Evolutionary conservation across 2,797 vertebrate species (phyloP), one percentile per base, ranked within the genome.

Genomic region (Gobionotothen gibberifrons): DNA sequence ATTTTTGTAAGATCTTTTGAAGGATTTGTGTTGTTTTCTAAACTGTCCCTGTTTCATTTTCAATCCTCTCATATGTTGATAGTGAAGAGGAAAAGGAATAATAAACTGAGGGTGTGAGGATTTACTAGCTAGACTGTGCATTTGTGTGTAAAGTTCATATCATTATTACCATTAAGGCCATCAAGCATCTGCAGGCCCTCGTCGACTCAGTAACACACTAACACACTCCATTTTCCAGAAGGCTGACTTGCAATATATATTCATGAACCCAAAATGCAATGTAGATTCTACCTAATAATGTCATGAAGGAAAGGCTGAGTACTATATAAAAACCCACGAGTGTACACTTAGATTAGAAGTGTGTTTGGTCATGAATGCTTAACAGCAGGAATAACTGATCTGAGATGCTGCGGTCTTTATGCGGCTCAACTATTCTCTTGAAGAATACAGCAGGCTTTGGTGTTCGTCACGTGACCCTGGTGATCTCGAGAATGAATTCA

Each of bases 181-280:
- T 56, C 40, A 79, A 72, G 66, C 67, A 69, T 89, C 80, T 63
- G 75, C 39, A 56, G 76, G 63, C 69, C 43, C 56, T 74, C 73
- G 78, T 69, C 87, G 69, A 89, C 74, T 81, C 47, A 80, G 48
- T 76, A 79, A 77, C 66, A 84, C 67, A 79, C 70, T 76, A 85
- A 69, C 85, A 74, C 78, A 74, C 70, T 82, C 71, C 57, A 82
- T 90, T 90, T 92, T 90, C 85, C 80, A 72, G 79, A 17, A 85
- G 68, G 72, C 78, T 78, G 78, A 82, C 78, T 86, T 66, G 69
- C 75, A 88, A 79, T 88, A 85, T 91, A 85, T 88, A 87, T 89
- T 89, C 85, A 91, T 89, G 85, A 90, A 85, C 32, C 71, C 46
- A 58, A 86, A 84, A 82, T 61, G 57, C 66, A 65, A 59, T 74